A percentile compares a stretch with the other conserved stretches of the same genome.
These are phyloP conservation scores for Tarsius wallacei DNA, from an alignment of 2,797 vertebrate genomes.

Conservation along the genomic window DNA sequence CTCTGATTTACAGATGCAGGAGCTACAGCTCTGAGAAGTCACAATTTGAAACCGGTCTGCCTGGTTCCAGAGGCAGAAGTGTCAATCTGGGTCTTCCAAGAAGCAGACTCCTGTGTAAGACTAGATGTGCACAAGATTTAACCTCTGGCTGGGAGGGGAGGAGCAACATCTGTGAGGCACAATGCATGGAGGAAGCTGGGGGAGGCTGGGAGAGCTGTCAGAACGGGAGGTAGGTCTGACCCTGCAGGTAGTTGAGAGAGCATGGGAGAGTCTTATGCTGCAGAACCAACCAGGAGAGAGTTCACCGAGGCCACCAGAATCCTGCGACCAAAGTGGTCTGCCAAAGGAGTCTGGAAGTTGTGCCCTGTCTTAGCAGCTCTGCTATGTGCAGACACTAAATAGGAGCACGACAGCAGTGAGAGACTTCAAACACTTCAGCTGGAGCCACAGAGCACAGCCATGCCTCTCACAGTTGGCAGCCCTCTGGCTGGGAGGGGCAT, in stretches of 20 bases:
- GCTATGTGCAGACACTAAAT: not conserved
- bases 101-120: not conserved
- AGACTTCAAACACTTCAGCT: not conserved
- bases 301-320: not conserved
- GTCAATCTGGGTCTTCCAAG: not conserved
- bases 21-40: not conserved
- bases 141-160: not conserved
- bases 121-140: accelerated
- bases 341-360: not conserved
- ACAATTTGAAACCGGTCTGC: not conserved
- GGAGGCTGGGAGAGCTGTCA: not conserved
- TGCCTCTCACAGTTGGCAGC: no score
- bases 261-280: not conserved
- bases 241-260: not conserved
- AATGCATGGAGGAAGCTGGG: accelerated
- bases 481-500: no score
- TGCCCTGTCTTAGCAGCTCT: not conserved
- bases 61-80: not conserved
- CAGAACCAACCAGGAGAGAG: not conserved
- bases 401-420: accelerated
- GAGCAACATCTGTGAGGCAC: no score
- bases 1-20: not conserved
- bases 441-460: no score
- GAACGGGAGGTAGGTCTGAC: not conserved
- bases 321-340: not conserved